These are phyloP conservation scores for Gallinago nigripennis DNA, from an alignment of 2,797 vertebrate species.

Conservation along the genomic window DNA sequence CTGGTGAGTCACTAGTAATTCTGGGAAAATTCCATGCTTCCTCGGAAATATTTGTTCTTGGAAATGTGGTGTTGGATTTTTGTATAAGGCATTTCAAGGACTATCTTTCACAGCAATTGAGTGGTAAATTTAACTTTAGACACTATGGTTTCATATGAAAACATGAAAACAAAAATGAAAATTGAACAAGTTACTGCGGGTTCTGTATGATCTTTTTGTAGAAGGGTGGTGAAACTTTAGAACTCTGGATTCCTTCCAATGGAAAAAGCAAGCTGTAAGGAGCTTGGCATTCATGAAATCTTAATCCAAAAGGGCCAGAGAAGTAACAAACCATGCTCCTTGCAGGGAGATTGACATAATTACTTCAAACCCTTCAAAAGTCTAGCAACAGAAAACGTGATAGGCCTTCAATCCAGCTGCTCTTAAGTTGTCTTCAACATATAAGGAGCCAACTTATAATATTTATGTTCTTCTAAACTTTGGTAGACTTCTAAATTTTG, in stretches of 20 bases:
- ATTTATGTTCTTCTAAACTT: not conserved
- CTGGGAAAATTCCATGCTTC: not conserved
- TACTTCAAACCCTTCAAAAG: slow-evolving; percentile 44
- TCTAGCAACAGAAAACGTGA: not conserved
- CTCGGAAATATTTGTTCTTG: not conserved
- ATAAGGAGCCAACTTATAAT: not conserved
- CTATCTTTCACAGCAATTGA: not conserved
- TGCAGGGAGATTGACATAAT: not conserved
- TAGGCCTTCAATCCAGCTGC: not conserved
- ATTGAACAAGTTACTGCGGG: not conserved
- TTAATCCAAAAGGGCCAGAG: slow-evolving; percentile 17
- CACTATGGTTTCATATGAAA: not conserved
- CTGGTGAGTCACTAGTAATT: not conserved
- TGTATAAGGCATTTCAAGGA: not conserved
- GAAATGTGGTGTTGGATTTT: not conserved
- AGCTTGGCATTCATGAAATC: slow-evolving; percentile 9
- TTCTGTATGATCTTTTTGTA: slow-evolving; percentile 36
- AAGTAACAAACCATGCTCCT: slow-evolving; percentile 19
- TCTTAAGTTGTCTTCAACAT: not conserved
- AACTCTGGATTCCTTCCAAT: slow-evolving; percentile 34
- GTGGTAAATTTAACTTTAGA: not conserved
- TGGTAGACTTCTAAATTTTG: not conserved
- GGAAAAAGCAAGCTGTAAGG: slow-evolving; percentile 32
- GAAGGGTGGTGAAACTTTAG: slow-evolving; percentile 46
- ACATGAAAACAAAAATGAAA: slow-evolving; percentile 29